A percentile compares a stretch with the other conserved stretches of the same genome.
These are phyloP conservation scores for Drosophila melanosoma DNA, from an alignment of 2,888 invertebrate species.

Conservation along the genomic window DNA sequence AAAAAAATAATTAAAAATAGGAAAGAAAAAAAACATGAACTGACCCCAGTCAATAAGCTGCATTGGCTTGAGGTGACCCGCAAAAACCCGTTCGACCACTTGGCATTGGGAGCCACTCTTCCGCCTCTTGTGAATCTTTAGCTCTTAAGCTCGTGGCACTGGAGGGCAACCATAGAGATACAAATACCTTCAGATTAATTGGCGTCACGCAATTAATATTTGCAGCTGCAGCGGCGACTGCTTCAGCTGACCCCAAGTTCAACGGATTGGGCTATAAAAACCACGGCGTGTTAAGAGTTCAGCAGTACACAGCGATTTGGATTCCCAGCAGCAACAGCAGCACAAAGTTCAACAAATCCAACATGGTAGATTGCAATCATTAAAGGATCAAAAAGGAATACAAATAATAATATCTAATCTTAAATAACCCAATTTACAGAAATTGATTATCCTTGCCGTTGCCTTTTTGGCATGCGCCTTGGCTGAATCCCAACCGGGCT, in stretches of 20 bases:
- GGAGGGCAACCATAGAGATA: conserved; percentile 33
- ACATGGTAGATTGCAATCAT: conserved; percentile 52
- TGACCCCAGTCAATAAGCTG: conserved; percentile 48
- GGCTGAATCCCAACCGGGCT: conserved; percentile 65
- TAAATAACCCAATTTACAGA: conserved; percentile 34
- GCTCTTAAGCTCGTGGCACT: conserved; percentile 47
- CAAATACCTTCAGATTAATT: conserved; percentile 14
- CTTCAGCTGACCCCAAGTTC: conserved; percentile 53
- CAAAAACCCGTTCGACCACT: conserved; percentile 69
- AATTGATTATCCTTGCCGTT: conserved; percentile 67
- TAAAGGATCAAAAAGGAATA: conserved; percentile 9
- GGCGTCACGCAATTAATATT: conserved; percentile 74
- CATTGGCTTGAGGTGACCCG: conserved; percentile 44
- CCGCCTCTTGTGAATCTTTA: conserved; percentile 10
- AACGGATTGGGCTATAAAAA: conserved; percentile 66
- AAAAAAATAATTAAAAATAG: conserved; percentile 8
- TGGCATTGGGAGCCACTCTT: conserved; percentile 66
- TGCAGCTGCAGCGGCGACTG: conserved; percentile 30
- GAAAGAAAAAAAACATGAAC: not conserved
- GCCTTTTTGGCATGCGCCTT: conserved; percentile 77
- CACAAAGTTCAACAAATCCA: conserved; percentile 9
- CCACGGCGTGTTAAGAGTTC: conserved; percentile 49
- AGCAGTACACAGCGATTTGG: conserved; percentile 68
- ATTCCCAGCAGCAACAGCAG: conserved; percentile 60
- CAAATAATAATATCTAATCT: not conserved